phyloP scores from a whole-genome alignment of 2,797 vertebrate genomes.

The Aratinga solstitialis region DNA sequence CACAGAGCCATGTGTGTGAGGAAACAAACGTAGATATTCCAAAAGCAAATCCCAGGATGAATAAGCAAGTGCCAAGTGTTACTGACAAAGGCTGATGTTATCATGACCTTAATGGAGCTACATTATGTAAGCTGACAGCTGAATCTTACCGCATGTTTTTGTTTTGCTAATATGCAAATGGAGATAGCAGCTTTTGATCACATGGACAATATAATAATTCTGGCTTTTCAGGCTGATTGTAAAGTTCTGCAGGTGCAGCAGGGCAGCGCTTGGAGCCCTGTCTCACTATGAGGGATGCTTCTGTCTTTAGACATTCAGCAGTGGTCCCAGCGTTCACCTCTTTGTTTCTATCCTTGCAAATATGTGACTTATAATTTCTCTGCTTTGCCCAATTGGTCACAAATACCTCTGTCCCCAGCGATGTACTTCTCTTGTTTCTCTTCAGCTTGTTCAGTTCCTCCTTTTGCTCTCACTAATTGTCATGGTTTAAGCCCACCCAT shows the following conservation, averaged over 20 bases:
- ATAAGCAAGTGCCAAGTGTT: neutral
- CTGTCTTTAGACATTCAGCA: neutral
- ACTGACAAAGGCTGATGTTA: neutral
- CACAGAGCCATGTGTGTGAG: rapidly evolving
- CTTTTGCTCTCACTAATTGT: neutral
- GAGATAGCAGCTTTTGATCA: neutral
- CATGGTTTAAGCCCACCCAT: too few relatives aligned
- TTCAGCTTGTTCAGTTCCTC: neutral
- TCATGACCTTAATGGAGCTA: neutral
- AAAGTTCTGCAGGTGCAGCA: neutral
- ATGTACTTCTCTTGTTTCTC: neutral
- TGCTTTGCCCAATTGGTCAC: neutral
- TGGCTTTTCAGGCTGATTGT: neutral
- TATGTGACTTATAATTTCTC: neutral
- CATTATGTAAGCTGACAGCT: neutral
- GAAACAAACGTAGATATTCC: neutral
- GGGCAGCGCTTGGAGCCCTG: neutral
- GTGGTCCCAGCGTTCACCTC: neutral
- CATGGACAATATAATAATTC: neutral
- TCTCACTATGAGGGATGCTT: neutral
- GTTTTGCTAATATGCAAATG: neutral
- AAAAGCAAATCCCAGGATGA: neutral
- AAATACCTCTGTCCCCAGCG: neutral
- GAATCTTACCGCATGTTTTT: neutral
- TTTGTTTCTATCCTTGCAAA: neutral